Conservation (phyloP, 2,797 vertebrate genomes). For the Parambassis ranga region DNA sequence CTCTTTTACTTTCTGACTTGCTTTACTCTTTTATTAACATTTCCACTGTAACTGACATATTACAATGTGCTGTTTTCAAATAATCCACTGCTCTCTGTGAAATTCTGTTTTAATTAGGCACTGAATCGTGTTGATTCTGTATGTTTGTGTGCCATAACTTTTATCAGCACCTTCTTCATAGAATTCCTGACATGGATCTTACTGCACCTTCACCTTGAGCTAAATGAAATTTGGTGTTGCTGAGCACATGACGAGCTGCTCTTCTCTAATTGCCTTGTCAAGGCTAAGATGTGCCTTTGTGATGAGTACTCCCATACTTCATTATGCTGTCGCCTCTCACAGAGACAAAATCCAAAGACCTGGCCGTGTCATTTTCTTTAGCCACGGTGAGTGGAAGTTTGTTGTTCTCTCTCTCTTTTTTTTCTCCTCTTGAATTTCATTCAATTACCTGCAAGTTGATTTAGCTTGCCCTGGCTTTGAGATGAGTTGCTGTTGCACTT, state of each 20-base stretch:
- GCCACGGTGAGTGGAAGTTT: constrained; percentile 3
- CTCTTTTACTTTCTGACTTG: constrained; percentile 40
- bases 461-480: neutral
- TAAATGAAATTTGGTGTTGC: constrained; percentile 29
- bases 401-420: constrained; percentile 13
- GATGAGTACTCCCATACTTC: constrained; percentile 12
- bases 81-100: constrained; percentile 13
- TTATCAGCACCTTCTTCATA: neutral
- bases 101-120: neutral
- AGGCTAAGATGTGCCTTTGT: constrained; percentile 9
- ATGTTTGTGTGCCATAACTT: neutral
- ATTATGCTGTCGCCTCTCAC: constrained; percentile 25
- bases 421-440: constrained; percentile 6
- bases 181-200: neutral
- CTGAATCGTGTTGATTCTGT: neutral
- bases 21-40: constrained; percentile 52
- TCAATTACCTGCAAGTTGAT: constrained; percentile 41
- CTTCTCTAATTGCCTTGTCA: constrained; percentile 41
- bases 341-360: neutral
- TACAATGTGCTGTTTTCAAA: constrained; percentile 32
- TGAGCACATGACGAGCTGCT: constrained; percentile 5
- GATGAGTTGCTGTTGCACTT: constrained; percentile 29
- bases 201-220: constrained; percentile 25
- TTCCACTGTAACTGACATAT: constrained; percentile 32
- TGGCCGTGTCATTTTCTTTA: constrained; percentile 12